A percentile compares a stretch with the other conserved stretches of the same genome.
Evolutionary conservation across 2,797 vertebrate species (phyloP).

Genomic region (Apogon hyalosoma): DNA sequence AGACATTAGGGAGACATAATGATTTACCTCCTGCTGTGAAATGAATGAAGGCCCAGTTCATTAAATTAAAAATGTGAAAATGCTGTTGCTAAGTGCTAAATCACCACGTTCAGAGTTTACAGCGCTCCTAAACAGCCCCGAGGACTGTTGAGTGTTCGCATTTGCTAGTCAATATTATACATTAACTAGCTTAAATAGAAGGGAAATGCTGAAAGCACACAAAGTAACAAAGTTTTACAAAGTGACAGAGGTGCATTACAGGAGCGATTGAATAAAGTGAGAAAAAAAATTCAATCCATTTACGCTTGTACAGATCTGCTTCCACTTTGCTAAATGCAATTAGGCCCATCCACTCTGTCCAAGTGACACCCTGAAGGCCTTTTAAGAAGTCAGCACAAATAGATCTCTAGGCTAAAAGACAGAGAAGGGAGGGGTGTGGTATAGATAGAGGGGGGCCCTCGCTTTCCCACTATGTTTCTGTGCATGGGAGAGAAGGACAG

Average conservation of each 20-base stretch:
- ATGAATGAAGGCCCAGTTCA: constrained; percentile 37
- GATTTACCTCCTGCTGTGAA: constrained; percentile 49
- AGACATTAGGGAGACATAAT: constrained; percentile 29
- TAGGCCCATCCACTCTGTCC: constrained; percentile 63
- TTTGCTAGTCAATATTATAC: constrained; percentile 31
- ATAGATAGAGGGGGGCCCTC: constrained; percentile 15
- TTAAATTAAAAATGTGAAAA: constrained; percentile 42
- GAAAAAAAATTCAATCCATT: constrained; percentile 58
- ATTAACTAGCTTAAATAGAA: constrained; percentile 31
- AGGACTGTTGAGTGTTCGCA: constrained; percentile 30
- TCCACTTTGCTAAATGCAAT: constrained; percentile 71
- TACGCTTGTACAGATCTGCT: constrained; percentile 56
- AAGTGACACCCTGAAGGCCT: constrained; percentile 64
- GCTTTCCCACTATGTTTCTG: constrained; percentile 32
- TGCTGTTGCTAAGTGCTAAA: constrained; percentile 22
- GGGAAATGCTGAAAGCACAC: constrained; percentile 55
- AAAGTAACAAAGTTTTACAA: constrained; percentile 49
- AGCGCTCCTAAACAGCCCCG: constrained; percentile 2
- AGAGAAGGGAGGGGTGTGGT: constrained; percentile 6
- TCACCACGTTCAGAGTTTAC: constrained; percentile 18
- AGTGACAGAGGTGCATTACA: constrained; percentile 52
- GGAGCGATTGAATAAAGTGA: constrained; percentile 50
- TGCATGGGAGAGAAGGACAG: constrained; percentile 26
- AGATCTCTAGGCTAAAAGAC: constrained; percentile 52
- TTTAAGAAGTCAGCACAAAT: constrained; percentile 76